Evolutionary conservation across 2,113 vertebrate species (phyloP).

Genomic region (Malurus elegans): DNA sequence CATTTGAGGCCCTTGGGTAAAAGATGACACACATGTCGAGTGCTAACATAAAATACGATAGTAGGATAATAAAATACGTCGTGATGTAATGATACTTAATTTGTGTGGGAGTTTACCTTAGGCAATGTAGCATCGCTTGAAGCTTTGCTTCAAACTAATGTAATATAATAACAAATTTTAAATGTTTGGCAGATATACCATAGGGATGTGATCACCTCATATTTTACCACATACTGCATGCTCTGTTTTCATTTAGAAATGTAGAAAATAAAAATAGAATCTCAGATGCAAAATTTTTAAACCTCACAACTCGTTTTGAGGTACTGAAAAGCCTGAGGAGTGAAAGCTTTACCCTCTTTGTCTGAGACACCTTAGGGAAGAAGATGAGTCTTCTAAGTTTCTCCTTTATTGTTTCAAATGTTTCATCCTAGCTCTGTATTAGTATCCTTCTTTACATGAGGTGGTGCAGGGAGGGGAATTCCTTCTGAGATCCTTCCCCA

Average conservation of each 20-base stretch:
- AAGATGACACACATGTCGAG: neutral
- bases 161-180: neutral
- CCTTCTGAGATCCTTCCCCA: neutral
- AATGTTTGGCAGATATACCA: neutral
- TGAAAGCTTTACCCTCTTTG: neutral
- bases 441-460: neutral
- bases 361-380: neutral
- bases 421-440: neutral
- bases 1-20: neutral
- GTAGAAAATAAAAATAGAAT: neutral
- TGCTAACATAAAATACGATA: neutral
- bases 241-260: neutral
- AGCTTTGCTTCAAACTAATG: neutral
- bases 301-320: neutral
- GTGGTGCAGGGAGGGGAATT: neutral
- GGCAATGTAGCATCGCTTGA: neutral
- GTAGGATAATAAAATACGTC: neutral
- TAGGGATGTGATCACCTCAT: neutral
- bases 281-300: fast-evolving
- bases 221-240: neutral
- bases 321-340: neutral
- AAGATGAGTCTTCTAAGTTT: neutral
- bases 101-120: neutral
- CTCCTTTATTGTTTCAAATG: neutral
- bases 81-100: neutral